Evolutionary conservation across 1,140 invertebrate genomes (phyloP).

Genomic region (Asobara japonica): DNA sequence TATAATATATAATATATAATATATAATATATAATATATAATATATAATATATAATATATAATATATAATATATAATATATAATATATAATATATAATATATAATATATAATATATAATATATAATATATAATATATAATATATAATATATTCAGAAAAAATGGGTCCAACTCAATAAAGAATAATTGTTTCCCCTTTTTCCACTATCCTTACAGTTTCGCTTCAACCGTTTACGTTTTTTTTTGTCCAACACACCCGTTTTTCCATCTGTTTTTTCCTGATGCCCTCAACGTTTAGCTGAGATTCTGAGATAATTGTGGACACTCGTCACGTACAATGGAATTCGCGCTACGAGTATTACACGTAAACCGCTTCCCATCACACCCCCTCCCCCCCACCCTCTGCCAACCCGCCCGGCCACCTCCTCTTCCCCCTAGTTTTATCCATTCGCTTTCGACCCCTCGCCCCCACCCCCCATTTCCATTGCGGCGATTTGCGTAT

Average conservation of each 20-base stretch:
- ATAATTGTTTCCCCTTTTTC: too few species aligned
- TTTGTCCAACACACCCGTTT: not conserved
- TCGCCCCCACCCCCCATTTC: not conserved
- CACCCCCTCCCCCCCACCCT: not conserved
- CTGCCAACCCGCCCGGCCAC: not conserved
- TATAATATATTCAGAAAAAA: too few species aligned
- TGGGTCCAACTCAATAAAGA: too few species aligned
- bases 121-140: too few species aligned
- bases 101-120: too few species aligned
- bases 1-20: too few species aligned
- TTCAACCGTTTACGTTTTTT: too few species aligned
- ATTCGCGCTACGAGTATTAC: conserved; percentile 2
- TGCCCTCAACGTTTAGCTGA: not conserved
- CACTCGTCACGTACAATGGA: conserved; percentile 10
- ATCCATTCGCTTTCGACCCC: not conserved
- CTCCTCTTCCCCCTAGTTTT: not conserved
- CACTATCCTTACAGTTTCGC: too few species aligned
- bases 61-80: too few species aligned
- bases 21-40: too few species aligned
- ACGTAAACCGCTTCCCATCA: not conserved
- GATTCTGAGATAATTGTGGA: conserved; percentile 9
- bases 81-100: too few species aligned
- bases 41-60: too few species aligned
- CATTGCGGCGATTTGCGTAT: not conserved
- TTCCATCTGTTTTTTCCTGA: not conserved